Conservation (phyloP, 2,113 vertebrate species). For the Regulus satrapa region DNA sequence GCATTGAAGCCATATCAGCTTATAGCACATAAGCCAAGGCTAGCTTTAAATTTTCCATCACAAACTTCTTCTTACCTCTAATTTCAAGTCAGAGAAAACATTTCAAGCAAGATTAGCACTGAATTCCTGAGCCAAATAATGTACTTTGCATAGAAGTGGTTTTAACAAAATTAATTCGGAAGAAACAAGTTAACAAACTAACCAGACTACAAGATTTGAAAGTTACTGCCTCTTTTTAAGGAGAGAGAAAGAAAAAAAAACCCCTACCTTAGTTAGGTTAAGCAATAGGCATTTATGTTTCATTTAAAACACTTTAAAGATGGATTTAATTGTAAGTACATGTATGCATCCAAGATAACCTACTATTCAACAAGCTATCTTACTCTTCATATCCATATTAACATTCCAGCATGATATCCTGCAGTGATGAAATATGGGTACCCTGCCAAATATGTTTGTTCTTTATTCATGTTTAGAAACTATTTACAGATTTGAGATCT, state of each 20-base stretch:
- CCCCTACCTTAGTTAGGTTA: fast-evolving
- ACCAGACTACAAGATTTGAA: not conserved
- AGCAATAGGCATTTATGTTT: not conserved
- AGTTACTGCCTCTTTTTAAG: not conserved
- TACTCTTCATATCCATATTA: not conserved
- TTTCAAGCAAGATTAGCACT: not conserved
- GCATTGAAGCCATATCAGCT: not conserved
- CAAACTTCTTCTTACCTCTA: not conserved
- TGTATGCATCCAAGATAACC: not conserved
- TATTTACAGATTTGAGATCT: not conserved
- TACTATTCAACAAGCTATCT: not conserved
- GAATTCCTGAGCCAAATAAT: not conserved
- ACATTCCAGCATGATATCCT: not conserved
- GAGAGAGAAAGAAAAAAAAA: fast-evolving
- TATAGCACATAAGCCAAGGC: not conserved
- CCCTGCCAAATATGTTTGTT: not conserved
- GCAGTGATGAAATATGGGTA: not conserved
- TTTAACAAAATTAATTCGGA: not conserved
- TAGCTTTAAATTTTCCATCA: not conserved
- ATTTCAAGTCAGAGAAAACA: not conserved
- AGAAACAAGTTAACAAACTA: not conserved
- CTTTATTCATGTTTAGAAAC: not conserved
- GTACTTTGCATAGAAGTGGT: not conserved
- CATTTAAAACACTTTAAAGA: not conserved
- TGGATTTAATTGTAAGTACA: not conserved